phyloP scores from a whole-genome alignment of 2,888 invertebrate genomes.

The Philhelius pedissequus region DNA sequence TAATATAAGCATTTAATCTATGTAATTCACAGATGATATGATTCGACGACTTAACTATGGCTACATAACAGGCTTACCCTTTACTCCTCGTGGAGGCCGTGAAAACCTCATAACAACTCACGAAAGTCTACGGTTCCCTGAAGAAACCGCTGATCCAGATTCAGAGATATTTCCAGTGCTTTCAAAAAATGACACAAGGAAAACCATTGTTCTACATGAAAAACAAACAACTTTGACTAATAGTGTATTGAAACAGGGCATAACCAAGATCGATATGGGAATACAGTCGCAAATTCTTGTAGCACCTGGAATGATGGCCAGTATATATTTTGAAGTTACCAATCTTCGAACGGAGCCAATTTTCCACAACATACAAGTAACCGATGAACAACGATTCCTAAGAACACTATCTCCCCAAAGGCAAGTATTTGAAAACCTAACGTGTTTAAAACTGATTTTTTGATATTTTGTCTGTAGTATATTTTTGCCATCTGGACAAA shows the following conservation, averaged over 20 bases:
- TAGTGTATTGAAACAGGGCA: constrained; percentile 72
- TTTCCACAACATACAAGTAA: constrained; percentile 82
- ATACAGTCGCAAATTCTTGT: constrained; percentile 79
- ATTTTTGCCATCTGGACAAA: constrained; percentile 78
- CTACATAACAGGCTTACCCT: constrained; percentile 70
- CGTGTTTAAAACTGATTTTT: neutral
- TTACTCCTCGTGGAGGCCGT: constrained; percentile 29
- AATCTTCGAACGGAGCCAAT: constrained; percentile 83
- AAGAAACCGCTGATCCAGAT: constrained; percentile 70
- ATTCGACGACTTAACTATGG: constrained; percentile 75
- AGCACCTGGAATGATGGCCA: constrained; percentile 75
- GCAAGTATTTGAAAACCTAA: constrained; percentile 68
- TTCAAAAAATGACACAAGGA: constrained; percentile 70
- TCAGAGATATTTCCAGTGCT: constrained; percentile 75
- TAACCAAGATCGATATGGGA: constrained; percentile 79
- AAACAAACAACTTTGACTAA: constrained; percentile 40
- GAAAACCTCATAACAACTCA: constrained; percentile 63
- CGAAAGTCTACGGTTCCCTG: constrained; percentile 73
- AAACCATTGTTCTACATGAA: constrained; percentile 27
- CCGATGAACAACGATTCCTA: constrained; percentile 82
- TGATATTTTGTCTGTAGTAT: constrained; percentile 69
- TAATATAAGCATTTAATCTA: neutral
- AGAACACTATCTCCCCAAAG: constrained; percentile 80
- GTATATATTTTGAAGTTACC: constrained; percentile 85
- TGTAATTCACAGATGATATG: constrained; percentile 73